A percentile compares a stretch with the other conserved stretches of the same genome.
Evolutionary conservation across 1,140 invertebrate genomes (phyloP).

Genomic region (Neodiprion fabricii): DNA sequence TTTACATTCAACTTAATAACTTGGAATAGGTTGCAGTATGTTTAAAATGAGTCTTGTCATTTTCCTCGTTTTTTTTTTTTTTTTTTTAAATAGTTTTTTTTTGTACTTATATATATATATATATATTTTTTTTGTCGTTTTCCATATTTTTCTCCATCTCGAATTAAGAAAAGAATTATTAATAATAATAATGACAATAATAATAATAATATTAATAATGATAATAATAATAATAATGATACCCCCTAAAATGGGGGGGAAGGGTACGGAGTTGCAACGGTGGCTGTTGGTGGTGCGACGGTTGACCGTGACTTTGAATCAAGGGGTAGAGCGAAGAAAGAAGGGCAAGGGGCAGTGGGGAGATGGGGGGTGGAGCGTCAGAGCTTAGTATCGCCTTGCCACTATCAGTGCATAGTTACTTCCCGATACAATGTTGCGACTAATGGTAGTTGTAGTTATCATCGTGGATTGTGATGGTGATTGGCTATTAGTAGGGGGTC

Average conservation of each 20-base stretch:
- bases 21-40: background rate
- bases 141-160: no score
- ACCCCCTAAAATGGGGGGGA: no score
- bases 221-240: background rate
- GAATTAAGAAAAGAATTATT: background rate
- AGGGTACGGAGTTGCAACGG: no score
- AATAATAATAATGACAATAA: background rate
- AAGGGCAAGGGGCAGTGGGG: no score
- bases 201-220: background rate
- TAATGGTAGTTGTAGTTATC: conserved; percentile 19
- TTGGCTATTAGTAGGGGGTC: conserved; percentile 43
- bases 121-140: background rate
- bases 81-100: background rate
- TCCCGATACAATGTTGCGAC: conserved; percentile 46
- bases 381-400: conserved; percentile 48
- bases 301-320: background rate
- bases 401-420: conserved; percentile 50
- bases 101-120: background rate
- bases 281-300: background rate
- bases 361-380: background rate
- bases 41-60: background rate
- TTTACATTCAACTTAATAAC: background rate
- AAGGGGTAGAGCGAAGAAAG: background rate
- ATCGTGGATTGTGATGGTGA: conserved; percentile 24
- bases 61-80: background rate